Conservation (phyloP, 1,140 invertebrate genomes). For the Euura saliciscinereae region DNA sequence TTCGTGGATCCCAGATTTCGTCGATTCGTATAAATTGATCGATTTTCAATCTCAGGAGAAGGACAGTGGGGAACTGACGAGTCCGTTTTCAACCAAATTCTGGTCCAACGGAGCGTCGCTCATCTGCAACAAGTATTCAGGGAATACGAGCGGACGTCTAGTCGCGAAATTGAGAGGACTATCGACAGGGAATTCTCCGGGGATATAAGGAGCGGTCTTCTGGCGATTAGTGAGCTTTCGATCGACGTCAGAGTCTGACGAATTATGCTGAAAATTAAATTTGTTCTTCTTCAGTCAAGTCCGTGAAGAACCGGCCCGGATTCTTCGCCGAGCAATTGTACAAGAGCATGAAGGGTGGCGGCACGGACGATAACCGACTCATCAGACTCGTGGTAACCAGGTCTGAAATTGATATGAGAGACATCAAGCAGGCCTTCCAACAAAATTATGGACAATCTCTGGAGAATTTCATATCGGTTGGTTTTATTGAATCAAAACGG, state of each 20-base stretch:
- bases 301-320: constrained; percentile 75
- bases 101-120: constrained; percentile 57
- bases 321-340: constrained; percentile 87
- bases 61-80: constrained; percentile 65
- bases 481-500: constrained; percentile 10
- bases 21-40: not conserved
- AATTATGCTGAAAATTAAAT: no score
- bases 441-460: constrained; percentile 76
- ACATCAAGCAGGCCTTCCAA: constrained; percentile 79
- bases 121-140: constrained; percentile 64
- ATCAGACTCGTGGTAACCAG: constrained; percentile 82
- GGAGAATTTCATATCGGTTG: constrained; percentile 75
- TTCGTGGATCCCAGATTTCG: no score
- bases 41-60: not conserved
- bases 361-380: constrained; percentile 80
- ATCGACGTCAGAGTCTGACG: no score
- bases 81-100: constrained; percentile 63
- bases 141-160: constrained; percentile 59
- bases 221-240: constrained; percentile 57
- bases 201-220: constrained; percentile 63
- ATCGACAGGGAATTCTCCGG: constrained; percentile 70
- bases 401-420: constrained; percentile 80
- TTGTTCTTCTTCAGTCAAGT: constrained; percentile 63
- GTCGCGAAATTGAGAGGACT: constrained; percentile 65
- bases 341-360: constrained; percentile 81